phyloP scores from a whole-genome alignment of 2,797 vertebrate genomes.

The Sebastes steindachneri region DNA sequence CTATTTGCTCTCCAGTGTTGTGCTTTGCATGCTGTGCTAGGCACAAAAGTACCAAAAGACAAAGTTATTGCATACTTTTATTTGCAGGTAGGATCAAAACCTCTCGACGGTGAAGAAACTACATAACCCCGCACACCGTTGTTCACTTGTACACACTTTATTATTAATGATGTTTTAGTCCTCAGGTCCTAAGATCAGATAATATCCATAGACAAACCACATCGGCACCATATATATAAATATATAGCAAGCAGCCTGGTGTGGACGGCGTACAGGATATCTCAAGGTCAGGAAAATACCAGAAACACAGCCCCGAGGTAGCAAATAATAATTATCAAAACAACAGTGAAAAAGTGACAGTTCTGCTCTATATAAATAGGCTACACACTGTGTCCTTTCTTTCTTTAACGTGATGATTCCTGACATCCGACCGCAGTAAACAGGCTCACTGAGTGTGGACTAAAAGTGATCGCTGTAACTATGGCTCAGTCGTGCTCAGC shows the following conservation, averaged over 20 bases:
- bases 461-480: constrained; percentile 22
- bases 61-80: background rate
- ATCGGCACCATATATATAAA: background rate
- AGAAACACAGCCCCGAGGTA: background rate
- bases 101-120: background rate
- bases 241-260: background rate
- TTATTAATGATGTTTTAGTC: background rate
- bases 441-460: constrained; percentile 12
- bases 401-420: constrained; percentile 1
- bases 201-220: background rate
- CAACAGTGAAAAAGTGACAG: background rate
- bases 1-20: background rate
- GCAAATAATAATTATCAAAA: background rate
- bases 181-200: background rate
- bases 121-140: background rate
- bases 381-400: background rate
- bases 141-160: background rate
- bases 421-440: constrained; percentile 7
- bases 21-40: background rate
- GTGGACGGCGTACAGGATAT: background rate
- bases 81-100: background rate
- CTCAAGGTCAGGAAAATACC: background rate
- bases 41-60: background rate
- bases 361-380: background rate
- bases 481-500: constrained; percentile 14